A percentile compares a stretch with the other conserved stretches of the same genome.
phyloP scores from a whole-genome alignment of 2,113 vertebrate species.

The Epinephelus fuscoguttatus region DNA sequence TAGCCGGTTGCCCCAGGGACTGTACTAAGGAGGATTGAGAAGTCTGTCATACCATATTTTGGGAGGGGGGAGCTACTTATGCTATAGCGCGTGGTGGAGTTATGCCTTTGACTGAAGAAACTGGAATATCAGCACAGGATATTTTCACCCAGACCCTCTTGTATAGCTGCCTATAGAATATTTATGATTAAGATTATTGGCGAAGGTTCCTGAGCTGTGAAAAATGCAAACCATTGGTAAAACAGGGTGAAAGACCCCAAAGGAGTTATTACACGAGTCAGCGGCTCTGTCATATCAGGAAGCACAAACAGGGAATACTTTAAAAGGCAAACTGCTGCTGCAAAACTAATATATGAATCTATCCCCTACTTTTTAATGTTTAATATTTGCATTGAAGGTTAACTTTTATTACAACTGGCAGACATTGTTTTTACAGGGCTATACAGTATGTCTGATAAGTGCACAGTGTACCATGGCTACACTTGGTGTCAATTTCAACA shows the following conservation, averaged over 20 bases:
- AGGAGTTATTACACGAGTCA: slow-evolving; percentile 75
- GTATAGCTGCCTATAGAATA: slow-evolving; percentile 56
- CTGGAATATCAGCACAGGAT: slow-evolving; percentile 29
- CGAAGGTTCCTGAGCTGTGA: slow-evolving; percentile 63
- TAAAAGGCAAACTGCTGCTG: slow-evolving; percentile 64
- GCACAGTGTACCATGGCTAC: not conserved
- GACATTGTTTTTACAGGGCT: not conserved
- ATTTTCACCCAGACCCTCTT: slow-evolving; percentile 29
- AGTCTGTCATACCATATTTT: slow-evolving; percentile 9
- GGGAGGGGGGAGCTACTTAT: not conserved
- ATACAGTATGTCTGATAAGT: slow-evolving; percentile 22
- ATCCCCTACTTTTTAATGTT: slow-evolving; percentile 7
- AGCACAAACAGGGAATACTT: slow-evolving; percentile 66
- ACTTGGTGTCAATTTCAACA: not conserved
- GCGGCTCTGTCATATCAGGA: slow-evolving; percentile 64
- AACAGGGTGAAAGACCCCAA: slow-evolving; percentile 62
- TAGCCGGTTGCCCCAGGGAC: slow-evolving; percentile 3
- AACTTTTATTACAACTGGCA: slow-evolving; percentile 24
- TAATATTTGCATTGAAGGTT: slow-evolving; percentile 51
- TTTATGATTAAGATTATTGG: slow-evolving; percentile 68
- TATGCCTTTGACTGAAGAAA: slow-evolving; percentile 12
- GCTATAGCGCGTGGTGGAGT: slow-evolving; percentile 1
- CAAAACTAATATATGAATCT: slow-evolving; percentile 48
- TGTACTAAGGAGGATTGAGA: not conserved
- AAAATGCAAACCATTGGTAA: slow-evolving; percentile 67